Evolutionary conservation across 2,888 invertebrate genomes (phyloP), one percentile per base, ranked within the genome.

Genomic region (Hydriomena furcata): DNA sequence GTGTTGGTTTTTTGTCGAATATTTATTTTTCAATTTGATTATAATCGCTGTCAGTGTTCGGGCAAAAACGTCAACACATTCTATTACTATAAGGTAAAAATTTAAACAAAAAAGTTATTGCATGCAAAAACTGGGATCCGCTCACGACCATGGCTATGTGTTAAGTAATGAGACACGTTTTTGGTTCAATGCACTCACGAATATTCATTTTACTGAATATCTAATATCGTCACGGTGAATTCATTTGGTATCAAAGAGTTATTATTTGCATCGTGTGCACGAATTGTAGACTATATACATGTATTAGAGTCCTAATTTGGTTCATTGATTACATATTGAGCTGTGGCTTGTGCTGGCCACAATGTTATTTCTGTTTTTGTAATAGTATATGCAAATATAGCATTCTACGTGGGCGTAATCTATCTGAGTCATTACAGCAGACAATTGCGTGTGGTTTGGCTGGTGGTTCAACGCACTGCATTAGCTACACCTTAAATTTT

Each of bases 181-280:
- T 80, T 84, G 79, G 89, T 89, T 88, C 88, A 87, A 82, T 84
- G 88, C 85, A 85, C 89, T 84, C 85, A 80, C 79, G 82, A 77
- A 79, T 81, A 70, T 73, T 77, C 76, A 80, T 80, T 82, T 84
- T 78, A 73, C 78, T 78, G 76, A 76, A 81, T 79, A 75, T 73
- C 73, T 78, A 79, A 77, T 73, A 65, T 69, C 76, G 67, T 79
- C 77, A 76, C 79, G 76, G 75, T 73, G 76, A 76, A 79, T 82
- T 78, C 73, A 79, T 84, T 82, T 80, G n/a, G 73, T 67, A 68
- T 71, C 65, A 60, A 71, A 63, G 63, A 63, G 30, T 73, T 69
- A 76, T 73, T 76, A 73, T 73, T 73, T 76, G 78, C 73, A 75
- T 65, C 70, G 66, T 63, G 65, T 63, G 65, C 75, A 71, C 73